phyloP scores from a whole-genome alignment of 2,113 vertebrate species.

The Megaptera novaeangliae region DNA sequence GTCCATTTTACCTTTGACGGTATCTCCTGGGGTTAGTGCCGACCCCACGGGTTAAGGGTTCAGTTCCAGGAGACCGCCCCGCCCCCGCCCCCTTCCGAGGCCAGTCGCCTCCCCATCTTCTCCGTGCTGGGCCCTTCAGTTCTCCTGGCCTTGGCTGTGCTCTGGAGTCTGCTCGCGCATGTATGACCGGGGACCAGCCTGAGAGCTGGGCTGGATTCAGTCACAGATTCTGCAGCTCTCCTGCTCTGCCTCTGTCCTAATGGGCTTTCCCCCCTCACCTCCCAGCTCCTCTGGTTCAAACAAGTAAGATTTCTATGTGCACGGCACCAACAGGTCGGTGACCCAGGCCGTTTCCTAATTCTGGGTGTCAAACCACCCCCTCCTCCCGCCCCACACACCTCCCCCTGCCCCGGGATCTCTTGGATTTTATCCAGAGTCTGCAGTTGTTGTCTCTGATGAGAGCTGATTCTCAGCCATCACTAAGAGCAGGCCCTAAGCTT shows the following conservation, averaged over 20 bases:
- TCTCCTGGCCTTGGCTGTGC: not conserved
- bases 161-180: fast-evolving
- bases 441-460: not conserved
- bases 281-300: not conserved
- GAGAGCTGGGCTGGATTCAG: not conserved
- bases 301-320: not conserved
- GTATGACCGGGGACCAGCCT: not conserved
- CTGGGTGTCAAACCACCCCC: not conserved
- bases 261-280: not conserved
- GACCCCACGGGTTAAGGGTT: not conserved
- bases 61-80: not conserved
- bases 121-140: not conserved
- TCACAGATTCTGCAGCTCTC: not conserved
- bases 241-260: not conserved
- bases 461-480: not conserved
- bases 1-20: not conserved
- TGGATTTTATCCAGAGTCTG: not conserved
- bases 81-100: not conserved
- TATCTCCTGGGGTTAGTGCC: not conserved
- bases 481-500: not conserved
- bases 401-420: too few relatives aligned
- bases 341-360: not conserved
- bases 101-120: not conserved
- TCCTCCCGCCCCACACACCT: too few relatives aligned
- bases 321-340: fast-evolving